Evolutionary conservation across 2,888 invertebrate species (phyloP).

Genomic region (Megastigmus dorsalis): DNA sequence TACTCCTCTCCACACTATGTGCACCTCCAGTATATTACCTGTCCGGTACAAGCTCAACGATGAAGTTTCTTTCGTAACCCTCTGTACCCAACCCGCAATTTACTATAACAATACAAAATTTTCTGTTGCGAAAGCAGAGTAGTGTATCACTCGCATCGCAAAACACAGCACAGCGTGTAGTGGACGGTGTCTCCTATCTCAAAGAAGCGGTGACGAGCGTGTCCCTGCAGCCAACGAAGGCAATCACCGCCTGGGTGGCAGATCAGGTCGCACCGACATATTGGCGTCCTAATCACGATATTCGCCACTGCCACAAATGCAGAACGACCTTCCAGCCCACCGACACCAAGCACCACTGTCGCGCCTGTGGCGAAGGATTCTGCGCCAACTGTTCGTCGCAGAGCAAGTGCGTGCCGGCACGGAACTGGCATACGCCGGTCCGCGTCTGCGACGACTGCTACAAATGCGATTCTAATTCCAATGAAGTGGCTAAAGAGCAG

Average conservation of each 20-base stretch:
- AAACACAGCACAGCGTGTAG: constrained; percentile 80
- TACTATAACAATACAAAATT: no score
- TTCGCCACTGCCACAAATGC: constrained; percentile 82
- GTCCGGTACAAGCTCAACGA: no score
- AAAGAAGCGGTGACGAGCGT: constrained; percentile 80
- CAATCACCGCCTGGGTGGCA: constrained; percentile 83
- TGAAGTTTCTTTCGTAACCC: no score
- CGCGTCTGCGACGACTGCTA: constrained; percentile 85
- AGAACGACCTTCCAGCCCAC: constrained; percentile 77
- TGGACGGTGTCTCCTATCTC: constrained; percentile 80
- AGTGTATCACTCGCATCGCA: constrained; percentile 69
- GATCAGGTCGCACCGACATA: constrained; percentile 87
- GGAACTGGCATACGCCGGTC: constrained; percentile 83
- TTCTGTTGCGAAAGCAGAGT: constrained; percentile 54
- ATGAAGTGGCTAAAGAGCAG: constrained; percentile 56
- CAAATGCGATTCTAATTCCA: constrained; percentile 68
- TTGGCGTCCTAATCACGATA: constrained; percentile 87
- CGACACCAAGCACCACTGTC: constrained; percentile 84
- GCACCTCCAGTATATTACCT: no score
- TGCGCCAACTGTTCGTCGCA: constrained; percentile 84
- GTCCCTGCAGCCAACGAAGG: constrained; percentile 83
- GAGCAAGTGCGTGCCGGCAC: constrained; percentile 81
- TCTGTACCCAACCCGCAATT: no score
- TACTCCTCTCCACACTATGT: no score
- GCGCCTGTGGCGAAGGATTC: constrained; percentile 87